Conservation (phyloP, 2,113 vertebrate genomes). For the Campylorhamphus procurvoides region DNA sequence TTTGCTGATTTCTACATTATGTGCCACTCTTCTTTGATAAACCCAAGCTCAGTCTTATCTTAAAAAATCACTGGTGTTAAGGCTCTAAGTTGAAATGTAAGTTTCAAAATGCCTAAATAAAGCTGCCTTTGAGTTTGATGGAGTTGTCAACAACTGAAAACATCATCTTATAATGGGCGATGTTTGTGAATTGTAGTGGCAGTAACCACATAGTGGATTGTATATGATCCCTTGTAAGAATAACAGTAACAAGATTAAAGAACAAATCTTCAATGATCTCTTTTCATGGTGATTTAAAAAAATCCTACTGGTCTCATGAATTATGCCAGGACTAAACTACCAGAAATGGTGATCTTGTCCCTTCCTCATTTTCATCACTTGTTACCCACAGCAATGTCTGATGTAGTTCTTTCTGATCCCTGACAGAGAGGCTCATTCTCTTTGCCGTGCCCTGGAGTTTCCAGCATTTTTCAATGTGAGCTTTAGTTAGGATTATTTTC, state of each 20-base stretch:
- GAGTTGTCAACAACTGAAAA: not conserved
- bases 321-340: not conserved
- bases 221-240: not conserved
- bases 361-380: not conserved
- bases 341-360: not conserved
- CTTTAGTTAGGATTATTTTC: not conserved
- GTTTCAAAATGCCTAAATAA: not conserved
- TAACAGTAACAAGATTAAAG: not conserved
- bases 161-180: not conserved
- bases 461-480: not conserved
- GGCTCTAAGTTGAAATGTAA: not conserved
- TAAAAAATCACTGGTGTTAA: not conserved
- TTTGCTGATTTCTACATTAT: not conserved
- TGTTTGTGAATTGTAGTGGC: not conserved
- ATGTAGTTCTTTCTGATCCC: not conserved
- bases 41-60: not conserved
- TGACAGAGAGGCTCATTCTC: fast-evolving
- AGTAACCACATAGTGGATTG: not conserved
- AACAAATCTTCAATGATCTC: not conserved
- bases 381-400: not conserved
- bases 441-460: not conserved
- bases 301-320: not conserved
- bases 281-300: not conserved
- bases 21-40: not conserved
- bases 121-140: not conserved